Percentiles rank a stretch among this genome's conserved stretches.
Evolutionary conservation across 2,797 vertebrate species (phyloP).

Genomic region (Microctenopoma stevenorrisi): DNA sequence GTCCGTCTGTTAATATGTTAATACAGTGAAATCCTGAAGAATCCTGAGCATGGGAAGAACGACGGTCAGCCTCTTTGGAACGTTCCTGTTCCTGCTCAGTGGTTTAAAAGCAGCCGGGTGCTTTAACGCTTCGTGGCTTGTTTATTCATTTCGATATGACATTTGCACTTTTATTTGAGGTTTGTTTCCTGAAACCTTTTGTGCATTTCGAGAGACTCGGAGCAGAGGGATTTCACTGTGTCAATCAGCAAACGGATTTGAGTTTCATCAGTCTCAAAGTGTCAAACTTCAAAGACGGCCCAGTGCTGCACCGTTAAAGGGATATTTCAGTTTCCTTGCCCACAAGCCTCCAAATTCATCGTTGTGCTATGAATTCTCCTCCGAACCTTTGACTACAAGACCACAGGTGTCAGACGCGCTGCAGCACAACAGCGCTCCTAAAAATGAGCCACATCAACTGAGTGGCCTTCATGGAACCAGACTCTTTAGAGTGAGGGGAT

Average conservation of each 20-base stretch:
- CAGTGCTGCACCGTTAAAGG: not conserved
- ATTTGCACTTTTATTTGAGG: conserved; percentile 21
- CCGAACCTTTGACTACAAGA: conserved; percentile 37
- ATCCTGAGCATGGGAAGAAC: conserved; percentile 72
- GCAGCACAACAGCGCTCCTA: conserved; percentile 12
- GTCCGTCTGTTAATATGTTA: conserved; percentile 63
- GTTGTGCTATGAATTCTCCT: conserved; percentile 6
- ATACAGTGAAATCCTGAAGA: conserved; percentile 53
- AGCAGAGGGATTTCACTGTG: not conserved
- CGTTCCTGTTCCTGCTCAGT: conserved; percentile 25
- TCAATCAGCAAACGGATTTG: not conserved
- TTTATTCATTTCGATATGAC: conserved; percentile 9
- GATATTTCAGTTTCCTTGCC: not conserved
- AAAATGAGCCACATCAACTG: not conserved
- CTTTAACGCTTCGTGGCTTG: conserved; percentile 19
- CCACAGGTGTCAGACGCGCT: conserved; percentile 30
- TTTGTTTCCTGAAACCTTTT: conserved; percentile 15
- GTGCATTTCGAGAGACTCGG: conserved; percentile 2
- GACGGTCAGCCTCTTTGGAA: conserved; percentile 43
- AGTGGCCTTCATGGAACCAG: conserved; percentile 64
- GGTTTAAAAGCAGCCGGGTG: conserved; percentile 38
- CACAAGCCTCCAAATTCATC: conserved; percentile 49
- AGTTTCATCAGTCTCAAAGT: conserved; percentile 7
- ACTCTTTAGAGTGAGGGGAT: conserved; percentile 60
- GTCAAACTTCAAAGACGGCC: not conserved